phyloP scores from a whole-genome alignment of 1,140 invertebrate genomes.

The Euschistus heros region DNA sequence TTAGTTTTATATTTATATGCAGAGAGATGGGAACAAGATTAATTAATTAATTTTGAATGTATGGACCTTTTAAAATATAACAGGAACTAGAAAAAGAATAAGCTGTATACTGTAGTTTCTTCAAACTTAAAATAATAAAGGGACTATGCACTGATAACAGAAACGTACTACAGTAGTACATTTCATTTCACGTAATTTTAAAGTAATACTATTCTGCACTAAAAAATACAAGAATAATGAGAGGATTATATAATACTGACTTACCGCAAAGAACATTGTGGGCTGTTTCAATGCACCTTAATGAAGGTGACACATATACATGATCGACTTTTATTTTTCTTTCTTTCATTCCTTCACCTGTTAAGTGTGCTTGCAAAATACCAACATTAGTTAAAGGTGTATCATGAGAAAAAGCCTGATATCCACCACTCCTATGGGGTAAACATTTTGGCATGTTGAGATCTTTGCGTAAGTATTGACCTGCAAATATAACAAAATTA shows the following conservation, averaged over 20 bases:
- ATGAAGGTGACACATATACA: slow-evolving; percentile 74
- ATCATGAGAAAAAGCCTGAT: slow-evolving; percentile 64
- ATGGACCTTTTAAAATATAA: no score
- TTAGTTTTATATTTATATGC: no score
- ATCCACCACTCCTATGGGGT: slow-evolving; percentile 45
- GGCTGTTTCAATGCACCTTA: slow-evolving; percentile 85
- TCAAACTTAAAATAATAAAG: no score
- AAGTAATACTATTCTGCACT: no score
- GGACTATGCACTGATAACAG: no score
- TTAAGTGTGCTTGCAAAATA: slow-evolving; percentile 54
- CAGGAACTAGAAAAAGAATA: no score
- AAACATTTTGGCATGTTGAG: slow-evolving; percentile 77
- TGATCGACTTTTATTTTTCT: slow-evolving; percentile 54
- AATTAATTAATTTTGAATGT: no score
- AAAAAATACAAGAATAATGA: no score
- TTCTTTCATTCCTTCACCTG: slow-evolving; percentile 64
- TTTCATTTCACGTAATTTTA: no score
- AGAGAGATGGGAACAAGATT: no score
- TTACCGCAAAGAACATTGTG: slow-evolving; percentile 52
- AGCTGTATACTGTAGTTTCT: no score
- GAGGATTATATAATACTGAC: slow-evolving; percentile 1
- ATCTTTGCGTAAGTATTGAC: slow-evolving; percentile 64
- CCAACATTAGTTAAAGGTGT: slow-evolving; percentile 78
- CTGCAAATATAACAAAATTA: slow-evolving; percentile 31
- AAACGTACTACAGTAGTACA: no score